These are phyloP conservation scores for Apotomis capreana DNA, from an alignment of 2,888 invertebrate genomes.

Conservation along the genomic window DNA sequence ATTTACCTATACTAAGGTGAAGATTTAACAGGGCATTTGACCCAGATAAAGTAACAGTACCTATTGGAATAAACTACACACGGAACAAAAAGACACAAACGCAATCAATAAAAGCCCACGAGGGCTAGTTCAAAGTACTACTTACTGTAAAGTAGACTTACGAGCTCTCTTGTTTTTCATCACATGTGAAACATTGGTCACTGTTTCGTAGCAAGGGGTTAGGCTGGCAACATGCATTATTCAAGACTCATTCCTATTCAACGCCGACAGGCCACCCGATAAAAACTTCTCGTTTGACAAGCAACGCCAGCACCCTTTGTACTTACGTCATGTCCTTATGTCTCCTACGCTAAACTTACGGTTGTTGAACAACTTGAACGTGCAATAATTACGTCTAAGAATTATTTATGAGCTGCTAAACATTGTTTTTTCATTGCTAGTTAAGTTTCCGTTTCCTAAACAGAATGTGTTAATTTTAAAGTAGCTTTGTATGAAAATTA, in stretches of 20 bases:
- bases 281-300: slow-evolving; percentile 83
- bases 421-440: slow-evolving; percentile 42
- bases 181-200: slow-evolving; percentile 49
- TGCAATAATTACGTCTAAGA: slow-evolving; percentile 47
- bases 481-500: slow-evolving; percentile 29
- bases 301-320: slow-evolving; percentile 81
- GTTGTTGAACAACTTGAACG: slow-evolving; percentile 44
- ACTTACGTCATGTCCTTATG: slow-evolving; percentile 69
- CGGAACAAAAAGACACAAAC: slow-evolving; percentile 9
- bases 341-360: slow-evolving; percentile 54
- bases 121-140: background rate
- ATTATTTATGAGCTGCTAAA: slow-evolving; percentile 54
- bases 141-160: slow-evolving; percentile 19
- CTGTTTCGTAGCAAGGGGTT: slow-evolving; percentile 61
- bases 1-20: background rate
- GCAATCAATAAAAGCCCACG: slow-evolving; percentile 8
- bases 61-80: background rate
- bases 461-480: slow-evolving; percentile 12
- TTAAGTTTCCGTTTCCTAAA: slow-evolving; percentile 25
- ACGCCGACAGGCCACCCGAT: slow-evolving; percentile 79
- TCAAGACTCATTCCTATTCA: slow-evolving; percentile 82
- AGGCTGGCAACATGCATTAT: slow-evolving; percentile 75
- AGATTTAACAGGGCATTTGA: background rate
- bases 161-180: slow-evolving; percentile 29
- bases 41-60: background rate